Evolutionary conservation across 1,140 invertebrate genomes (phyloP).

Genomic region (Danaus plexippus): DNA sequence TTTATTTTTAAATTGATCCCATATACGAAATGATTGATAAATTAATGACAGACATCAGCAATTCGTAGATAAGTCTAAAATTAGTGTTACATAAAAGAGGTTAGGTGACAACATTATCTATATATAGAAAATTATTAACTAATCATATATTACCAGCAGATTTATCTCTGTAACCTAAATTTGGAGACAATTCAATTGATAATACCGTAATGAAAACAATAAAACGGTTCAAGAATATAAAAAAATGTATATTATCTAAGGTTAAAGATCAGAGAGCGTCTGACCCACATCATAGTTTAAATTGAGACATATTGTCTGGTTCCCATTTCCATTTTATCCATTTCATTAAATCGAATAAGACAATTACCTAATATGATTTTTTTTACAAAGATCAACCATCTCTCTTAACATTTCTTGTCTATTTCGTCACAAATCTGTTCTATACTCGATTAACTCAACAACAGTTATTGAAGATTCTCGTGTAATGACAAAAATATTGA

Average conservation of each 20-base stretch:
- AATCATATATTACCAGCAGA: conserved; percentile 26
- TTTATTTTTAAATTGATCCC: too few relatives aligned
- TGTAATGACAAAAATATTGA: conserved; percentile 1
- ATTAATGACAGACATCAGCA: conserved; percentile 1
- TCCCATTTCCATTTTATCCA: conserved; percentile 11
- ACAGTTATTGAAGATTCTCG: neutral
- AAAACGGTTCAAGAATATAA: conserved; percentile 42
- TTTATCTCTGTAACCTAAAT: conserved; percentile 54
- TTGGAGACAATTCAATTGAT: conserved; percentile 46
- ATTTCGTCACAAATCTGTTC: too few relatives aligned
- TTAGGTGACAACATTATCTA: conserved; percentile 14
- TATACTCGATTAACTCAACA: too few relatives aligned
- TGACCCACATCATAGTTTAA: conserved; percentile 42
- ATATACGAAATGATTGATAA: conserved; percentile 8
- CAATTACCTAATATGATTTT: too few relatives aligned
- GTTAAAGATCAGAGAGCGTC: conserved; percentile 36
- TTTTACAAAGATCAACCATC: too few relatives aligned
- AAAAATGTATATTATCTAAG: conserved; percentile 42
- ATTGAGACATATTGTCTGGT: conserved; percentile 20
- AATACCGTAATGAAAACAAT: conserved; percentile 56
- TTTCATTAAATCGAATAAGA: neutral
- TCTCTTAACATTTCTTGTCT: too few relatives aligned
- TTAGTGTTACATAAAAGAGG: conserved; percentile 12
- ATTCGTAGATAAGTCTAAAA: conserved; percentile 10
- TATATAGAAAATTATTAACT: conserved; percentile 10